Evolutionary conservation across 1,140 invertebrate genomes (phyloP).

Genomic region (Stegodyphus mimosarum): DNA sequence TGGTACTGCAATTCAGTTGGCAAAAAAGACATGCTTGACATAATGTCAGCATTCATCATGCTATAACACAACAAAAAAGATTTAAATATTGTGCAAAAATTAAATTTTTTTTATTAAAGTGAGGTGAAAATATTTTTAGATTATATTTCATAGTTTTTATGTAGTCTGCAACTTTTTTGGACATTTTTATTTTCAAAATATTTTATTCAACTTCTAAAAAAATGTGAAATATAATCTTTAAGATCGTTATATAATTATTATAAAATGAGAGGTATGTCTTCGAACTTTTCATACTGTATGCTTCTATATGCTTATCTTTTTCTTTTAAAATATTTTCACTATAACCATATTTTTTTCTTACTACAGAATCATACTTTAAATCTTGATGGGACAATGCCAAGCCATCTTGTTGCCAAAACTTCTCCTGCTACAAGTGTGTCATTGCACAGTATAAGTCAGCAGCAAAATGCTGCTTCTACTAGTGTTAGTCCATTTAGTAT

Average conservation of each 20-base stretch:
- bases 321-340: neutral
- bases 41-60: no score
- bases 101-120: no score
- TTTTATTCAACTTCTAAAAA: no score
- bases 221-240: neutral
- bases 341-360: neutral
- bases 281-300: neutral
- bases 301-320: neutral
- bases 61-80: no score
- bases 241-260: neutral
- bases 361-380: neutral
- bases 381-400: conserved; percentile 31
- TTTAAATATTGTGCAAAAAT: no score
- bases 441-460: neutral
- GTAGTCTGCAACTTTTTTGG: no score
- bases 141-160: no score
- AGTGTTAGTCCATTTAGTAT: conserved; percentile 50
- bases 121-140: no score
- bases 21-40: no score
- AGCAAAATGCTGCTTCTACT: conserved; percentile 3
- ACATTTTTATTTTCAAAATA: no score
- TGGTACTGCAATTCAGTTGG: no score
- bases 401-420: conserved; percentile 30
- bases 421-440: neutral
- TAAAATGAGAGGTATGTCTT: neutral